Percentiles rank a stretch among this genome's conserved stretches.
Evolutionary conservation across 23 tunicate genomes (phyloP).

Genomic region (Aplidium turbinatum): DNA sequence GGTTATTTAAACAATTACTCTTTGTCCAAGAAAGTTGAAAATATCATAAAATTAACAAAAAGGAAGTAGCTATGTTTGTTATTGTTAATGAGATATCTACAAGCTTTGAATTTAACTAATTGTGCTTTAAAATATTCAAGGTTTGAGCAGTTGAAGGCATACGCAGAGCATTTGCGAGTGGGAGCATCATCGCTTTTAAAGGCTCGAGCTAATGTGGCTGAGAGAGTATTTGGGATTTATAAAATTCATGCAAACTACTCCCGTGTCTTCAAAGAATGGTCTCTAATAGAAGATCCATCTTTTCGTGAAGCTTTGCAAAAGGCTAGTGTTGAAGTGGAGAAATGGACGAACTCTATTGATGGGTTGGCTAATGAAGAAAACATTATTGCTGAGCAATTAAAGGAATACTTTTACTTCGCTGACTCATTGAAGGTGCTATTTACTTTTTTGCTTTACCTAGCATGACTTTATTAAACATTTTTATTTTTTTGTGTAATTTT

Average conservation of each 20-base stretch:
- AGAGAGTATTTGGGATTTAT: slow-evolving; percentile 84
- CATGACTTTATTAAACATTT: neutral
- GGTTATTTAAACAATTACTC: no score
- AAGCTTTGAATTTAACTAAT: no score
- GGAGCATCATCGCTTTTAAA: slow-evolving; percentile 58
- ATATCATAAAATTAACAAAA: no score
- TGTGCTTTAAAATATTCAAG: slow-evolving; percentile 36
- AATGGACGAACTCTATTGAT: slow-evolving; percentile 71
- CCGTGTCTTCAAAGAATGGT: slow-evolving; percentile 84
- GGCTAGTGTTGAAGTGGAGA: slow-evolving; percentile 55
- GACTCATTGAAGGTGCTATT: slow-evolving; percentile 70
- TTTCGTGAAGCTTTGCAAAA: slow-evolving; percentile 64
- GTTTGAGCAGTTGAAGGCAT: slow-evolving; percentile 74
- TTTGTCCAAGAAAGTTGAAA: no score
- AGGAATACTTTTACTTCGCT: slow-evolving; percentile 84
- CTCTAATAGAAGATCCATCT: slow-evolving; percentile 49
- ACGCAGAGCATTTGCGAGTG: slow-evolving; percentile 65
- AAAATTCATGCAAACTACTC: slow-evolving; percentile 86
- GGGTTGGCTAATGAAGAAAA: slow-evolving; percentile 85
- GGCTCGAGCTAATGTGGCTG: slow-evolving; percentile 89
- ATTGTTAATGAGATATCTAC: no score
- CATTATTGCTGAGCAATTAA: slow-evolving; percentile 74
- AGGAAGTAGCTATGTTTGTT: no score
- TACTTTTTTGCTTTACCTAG: neutral
- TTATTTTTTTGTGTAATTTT: neutral